Conservation (phyloP, 1,140 invertebrate genomes). For the Teleopsis dalmanni region DNA sequence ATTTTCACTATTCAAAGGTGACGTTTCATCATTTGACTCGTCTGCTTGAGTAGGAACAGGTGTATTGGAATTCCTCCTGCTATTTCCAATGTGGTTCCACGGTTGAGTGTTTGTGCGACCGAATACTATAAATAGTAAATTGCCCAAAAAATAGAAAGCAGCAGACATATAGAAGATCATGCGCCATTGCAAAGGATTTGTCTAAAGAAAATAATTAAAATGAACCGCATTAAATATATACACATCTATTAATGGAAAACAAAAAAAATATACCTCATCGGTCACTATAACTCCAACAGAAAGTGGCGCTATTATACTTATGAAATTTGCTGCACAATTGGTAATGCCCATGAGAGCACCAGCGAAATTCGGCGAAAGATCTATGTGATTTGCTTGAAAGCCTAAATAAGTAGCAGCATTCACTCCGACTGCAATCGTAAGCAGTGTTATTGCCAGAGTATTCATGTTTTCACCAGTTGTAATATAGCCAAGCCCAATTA, state of each 20-base stretch:
- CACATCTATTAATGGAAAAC: background rate
- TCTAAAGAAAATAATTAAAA: constrained; percentile 23
- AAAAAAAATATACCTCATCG: constrained; percentile 50
- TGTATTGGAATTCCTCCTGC: too few relatives aligned
- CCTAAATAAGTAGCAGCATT: constrained; percentile 73
- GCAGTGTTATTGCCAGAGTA: constrained; percentile 53
- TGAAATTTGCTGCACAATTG: constrained; percentile 66
- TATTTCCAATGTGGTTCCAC: constrained; percentile 64
- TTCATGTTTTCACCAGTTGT: constrained; percentile 45
- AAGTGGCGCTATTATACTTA: constrained; percentile 64
- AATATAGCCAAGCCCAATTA: constrained; percentile 56
- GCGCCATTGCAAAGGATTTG: constrained; percentile 55
- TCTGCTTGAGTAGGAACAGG: too few relatives aligned
- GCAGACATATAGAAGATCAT: constrained; percentile 68
- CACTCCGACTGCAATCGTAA: constrained; percentile 65
- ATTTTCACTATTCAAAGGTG: too few relatives aligned
- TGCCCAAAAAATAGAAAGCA: constrained; percentile 60
- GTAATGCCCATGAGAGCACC: constrained; percentile 64
- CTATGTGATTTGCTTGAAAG: constrained; percentile 62
- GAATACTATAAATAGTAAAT: constrained; percentile 61
- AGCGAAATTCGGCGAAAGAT: constrained; percentile 68
- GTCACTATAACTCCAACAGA: constrained; percentile 56
- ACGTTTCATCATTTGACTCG: too few relatives aligned
- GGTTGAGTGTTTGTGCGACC: constrained; percentile 53
- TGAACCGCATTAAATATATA: background rate